Evolutionary conservation across 2,888 invertebrate genomes (phyloP).

Genomic region (Rhagium mordax): DNA sequence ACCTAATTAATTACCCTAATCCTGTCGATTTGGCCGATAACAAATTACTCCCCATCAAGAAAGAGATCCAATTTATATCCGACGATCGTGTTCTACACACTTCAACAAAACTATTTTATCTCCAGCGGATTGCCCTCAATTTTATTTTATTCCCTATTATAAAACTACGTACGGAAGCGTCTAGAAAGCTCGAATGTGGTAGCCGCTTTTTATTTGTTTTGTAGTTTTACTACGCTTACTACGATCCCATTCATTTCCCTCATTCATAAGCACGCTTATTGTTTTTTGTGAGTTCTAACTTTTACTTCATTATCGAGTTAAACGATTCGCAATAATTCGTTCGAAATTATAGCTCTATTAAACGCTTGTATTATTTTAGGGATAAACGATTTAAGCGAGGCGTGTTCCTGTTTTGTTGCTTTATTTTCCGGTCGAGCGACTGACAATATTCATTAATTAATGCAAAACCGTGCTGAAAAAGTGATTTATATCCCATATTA

Average conservation of each 20-base stretch:
- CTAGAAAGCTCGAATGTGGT: slow-evolving; percentile 65
- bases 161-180: slow-evolving; percentile 46
- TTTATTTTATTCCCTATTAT: slow-evolving; percentile 54
- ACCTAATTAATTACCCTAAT: neutral
- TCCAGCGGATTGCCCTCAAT: slow-evolving; percentile 37
- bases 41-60: slow-evolving; percentile 1
- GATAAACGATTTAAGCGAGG: neutral
- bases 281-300: slow-evolving; percentile 42
- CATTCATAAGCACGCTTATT: slow-evolving; percentile 60
- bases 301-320: slow-evolving; percentile 33
- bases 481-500: neutral
- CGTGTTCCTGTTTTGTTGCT: neutral
- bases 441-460: neutral
- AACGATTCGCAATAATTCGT: slow-evolving; percentile 24
- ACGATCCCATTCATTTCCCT: slow-evolving; percentile 68
- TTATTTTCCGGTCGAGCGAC: neutral
- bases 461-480: neutral
- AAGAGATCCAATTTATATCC: slow-evolving; percentile 5
- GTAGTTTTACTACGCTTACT: slow-evolving; percentile 70
- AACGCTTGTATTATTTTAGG: neutral
- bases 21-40: neutral
- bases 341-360: slow-evolving; percentile 19
- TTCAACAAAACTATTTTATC: slow-evolving; percentile 27
- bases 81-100: slow-evolving; percentile 9
- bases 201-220: slow-evolving; percentile 69